phyloP scores from a whole-genome alignment of 2,113 vertebrate genomes.

The Mesocricetus auratus region DNA sequence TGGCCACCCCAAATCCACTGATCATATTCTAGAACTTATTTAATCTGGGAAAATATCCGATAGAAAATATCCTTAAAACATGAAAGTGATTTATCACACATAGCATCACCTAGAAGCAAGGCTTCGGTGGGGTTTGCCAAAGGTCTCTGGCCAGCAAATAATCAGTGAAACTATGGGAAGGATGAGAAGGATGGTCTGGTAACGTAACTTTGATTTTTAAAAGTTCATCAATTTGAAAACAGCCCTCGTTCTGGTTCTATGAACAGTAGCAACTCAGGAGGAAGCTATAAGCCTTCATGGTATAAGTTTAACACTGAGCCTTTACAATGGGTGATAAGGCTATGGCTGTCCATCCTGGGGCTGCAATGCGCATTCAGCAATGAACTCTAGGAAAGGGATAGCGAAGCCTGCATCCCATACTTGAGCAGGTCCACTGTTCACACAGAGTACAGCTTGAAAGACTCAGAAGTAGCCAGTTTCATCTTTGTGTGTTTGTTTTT shows the following conservation, averaged over 20 bases:
- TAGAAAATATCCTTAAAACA: conserved; percentile 58
- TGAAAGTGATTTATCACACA: conserved; percentile 16
- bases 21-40: conserved; percentile 7
- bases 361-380: accelerated
- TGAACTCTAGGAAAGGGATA: not conserved
- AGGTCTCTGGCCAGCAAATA: conserved; percentile 39
- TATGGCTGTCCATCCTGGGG: not conserved
- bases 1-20: not conserved
- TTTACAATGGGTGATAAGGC: not conserved
- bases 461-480: conserved; percentile 35
- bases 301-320: not conserved
- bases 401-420: not conserved
- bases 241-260: conserved; percentile 4
- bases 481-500: no score
- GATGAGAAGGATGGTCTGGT: not conserved
- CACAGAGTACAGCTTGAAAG: conserved; percentile 59
- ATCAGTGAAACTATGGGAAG: conserved; percentile 35
- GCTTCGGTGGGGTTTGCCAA: conserved; percentile 41
- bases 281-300: not conserved
- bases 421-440: conserved; percentile 53
- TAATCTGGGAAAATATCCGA: conserved; percentile 50
- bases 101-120: conserved; percentile 20
- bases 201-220: conserved; percentile 18
- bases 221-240: conserved; percentile 42
- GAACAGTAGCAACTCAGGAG: not conserved